Base-by-base conservation (phyloP, 2,797 vertebrate genomes). In the Synaphobranchus kaupii region DNA sequence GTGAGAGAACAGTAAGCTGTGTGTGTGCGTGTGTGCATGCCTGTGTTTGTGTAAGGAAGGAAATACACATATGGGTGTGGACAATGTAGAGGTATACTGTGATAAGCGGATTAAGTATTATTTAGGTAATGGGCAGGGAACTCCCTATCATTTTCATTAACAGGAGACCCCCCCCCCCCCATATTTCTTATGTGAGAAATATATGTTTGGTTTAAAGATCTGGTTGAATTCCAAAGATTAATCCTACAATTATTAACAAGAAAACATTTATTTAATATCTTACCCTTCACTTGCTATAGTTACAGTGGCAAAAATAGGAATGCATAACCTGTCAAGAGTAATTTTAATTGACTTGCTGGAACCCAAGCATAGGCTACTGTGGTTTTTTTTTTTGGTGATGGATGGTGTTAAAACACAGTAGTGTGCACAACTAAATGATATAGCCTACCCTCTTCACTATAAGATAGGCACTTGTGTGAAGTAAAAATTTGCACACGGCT, bases 11-110 rank as follows among this genome's bases (percentile, higher is more conserved):
- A 52, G 50, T 5, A 52, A 52, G 50, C 3, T 56, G n/a, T 73
- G n/a, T 73, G 34, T 85, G 54, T 68, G n/a, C 80, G 48, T 60
- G 52, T n/a, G 22, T 60, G 3, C 71, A 66, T 73, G 22, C 47
- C 28, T 85, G 31, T 88, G 56, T 88, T 17, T 88, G 52, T 86
- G 8, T 86, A 47, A 25, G 68, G 73, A 54, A 50, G 13, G 28
- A 58, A 56, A 58, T 4, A 31, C 52, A 15, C 28, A n/a, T 71
- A 10, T 71, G 68, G 68, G n/a, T 47, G 44, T 17, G 39, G 39
- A 39, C 39, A 39, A 2, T 39, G 39, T 2, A 34, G 31, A 78
- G 63, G 76, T 22, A 28, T 50, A 25, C 25, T 82, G 48, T 82
- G 44, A 52, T 82, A 82, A 82, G 48, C 28, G 22, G 34, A 50